These are phyloP conservation scores for Pyrocephalus nanus DNA, from an alignment of 2,797 vertebrate genomes.

Conservation along the genomic window DNA sequence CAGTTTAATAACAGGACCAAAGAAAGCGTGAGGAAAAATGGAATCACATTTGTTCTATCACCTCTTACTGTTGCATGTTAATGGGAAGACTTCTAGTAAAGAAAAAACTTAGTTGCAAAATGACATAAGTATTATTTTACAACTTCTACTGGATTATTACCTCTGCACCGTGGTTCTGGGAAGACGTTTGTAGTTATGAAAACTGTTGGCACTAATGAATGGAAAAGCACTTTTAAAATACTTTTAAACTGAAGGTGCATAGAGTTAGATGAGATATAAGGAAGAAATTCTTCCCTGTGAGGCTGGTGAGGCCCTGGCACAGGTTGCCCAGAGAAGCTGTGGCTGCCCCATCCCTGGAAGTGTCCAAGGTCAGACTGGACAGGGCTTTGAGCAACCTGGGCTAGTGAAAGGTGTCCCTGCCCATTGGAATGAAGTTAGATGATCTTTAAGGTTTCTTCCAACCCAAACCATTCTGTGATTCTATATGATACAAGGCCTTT, in stretches of 20 bases:
- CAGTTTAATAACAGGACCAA: not conserved
- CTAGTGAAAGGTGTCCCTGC: not conserved
- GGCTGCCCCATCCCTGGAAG: not conserved
- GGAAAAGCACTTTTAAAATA: not conserved
- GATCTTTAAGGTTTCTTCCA: not conserved
- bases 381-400: rapidly evolving
- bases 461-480: not conserved
- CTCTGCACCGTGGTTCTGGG: not conserved
- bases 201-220: not conserved
- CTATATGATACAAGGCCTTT: not conserved
- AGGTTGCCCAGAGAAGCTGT: not conserved
- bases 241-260: not conserved
- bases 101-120: not conserved
- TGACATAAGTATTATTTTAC: not conserved
- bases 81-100: not conserved
- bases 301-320: rapidly evolving
- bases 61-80: not conserved
- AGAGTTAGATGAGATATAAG: not conserved
- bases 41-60: not conserved
- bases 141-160: not conserved
- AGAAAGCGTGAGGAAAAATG: not conserved
- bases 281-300: not conserved
- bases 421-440: rapidly evolving
- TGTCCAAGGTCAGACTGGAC: not conserved
- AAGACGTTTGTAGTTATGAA: not conserved